Percentiles rank a stretch among this genome's conserved stretches.
phyloP scores from a whole-genome alignment of 1,140 invertebrate genomes.

The Meloidogyne exigua region DNA sequence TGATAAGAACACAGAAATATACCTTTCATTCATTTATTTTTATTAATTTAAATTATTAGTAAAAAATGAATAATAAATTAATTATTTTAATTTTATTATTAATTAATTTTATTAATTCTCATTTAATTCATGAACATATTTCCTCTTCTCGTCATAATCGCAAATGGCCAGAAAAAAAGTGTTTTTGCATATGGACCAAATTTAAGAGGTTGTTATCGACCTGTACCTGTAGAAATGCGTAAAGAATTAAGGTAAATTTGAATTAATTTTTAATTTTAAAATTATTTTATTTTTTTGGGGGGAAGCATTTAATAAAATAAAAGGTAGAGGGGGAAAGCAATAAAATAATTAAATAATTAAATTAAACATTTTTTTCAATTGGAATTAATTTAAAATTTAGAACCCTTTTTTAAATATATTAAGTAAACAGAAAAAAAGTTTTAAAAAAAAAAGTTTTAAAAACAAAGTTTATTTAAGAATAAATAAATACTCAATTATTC shows the following conservation, averaged over 20 bases:
- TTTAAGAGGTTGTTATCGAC: background rate
- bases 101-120: background rate
- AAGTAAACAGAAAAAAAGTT: too few relatives aligned
- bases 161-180: background rate
- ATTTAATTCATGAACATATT: conserved; percentile 5
- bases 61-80: background rate
- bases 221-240: background rate
- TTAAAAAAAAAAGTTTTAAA: too few relatives aligned
- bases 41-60: background rate
- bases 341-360: too few relatives aligned
- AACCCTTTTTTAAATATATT: too few relatives aligned
- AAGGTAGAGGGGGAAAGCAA: too few relatives aligned
- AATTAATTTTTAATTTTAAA: background rate
- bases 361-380: too few relatives aligned
- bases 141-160: background rate
- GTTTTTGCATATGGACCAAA: background rate
- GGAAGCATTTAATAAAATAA: too few relatives aligned
- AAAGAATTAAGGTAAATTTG: background rate
- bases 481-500: too few relatives aligned
- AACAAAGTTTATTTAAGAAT: too few relatives aligned
- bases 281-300: too few relatives aligned
- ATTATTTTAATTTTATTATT: background rate
- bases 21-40: background rate
- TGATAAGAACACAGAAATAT: too few relatives aligned
- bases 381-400: too few relatives aligned